These are phyloP conservation scores for Darevskia mixta DNA, from an alignment of 2,797 vertebrate species.

Conservation along the genomic window DNA sequence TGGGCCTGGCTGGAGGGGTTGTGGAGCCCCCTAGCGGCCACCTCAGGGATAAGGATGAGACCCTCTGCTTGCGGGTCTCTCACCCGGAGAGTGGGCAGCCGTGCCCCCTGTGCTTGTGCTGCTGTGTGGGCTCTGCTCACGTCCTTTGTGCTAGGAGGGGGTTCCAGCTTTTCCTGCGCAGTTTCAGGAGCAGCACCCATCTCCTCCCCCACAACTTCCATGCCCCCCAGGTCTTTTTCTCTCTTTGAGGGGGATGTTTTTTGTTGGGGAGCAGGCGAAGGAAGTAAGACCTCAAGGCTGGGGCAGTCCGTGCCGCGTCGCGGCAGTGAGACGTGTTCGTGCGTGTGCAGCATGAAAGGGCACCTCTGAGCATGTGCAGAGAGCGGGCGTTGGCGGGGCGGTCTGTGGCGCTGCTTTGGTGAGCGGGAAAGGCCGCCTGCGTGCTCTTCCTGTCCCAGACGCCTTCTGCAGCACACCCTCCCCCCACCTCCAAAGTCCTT, in stretches of 20 bases:
- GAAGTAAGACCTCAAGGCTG: background rate
- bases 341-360: background rate
- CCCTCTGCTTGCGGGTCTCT: background rate
- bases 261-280: background rate
- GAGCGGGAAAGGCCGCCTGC: no score
- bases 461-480: background rate
- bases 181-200: background rate
- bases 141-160: background rate
- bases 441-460: no score
- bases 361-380: background rate
- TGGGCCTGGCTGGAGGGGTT: background rate
- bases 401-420: no score
- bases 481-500: background rate
- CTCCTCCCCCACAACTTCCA: background rate
- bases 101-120: no score
- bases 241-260: background rate
- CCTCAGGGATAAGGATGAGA: background rate
- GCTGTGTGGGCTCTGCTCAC: no score
- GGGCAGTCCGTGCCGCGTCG: no score
- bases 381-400: no score
- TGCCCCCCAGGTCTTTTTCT: background rate
- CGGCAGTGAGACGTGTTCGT: no score
- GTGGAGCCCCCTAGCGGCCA: background rate
- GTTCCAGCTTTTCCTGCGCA: background rate
- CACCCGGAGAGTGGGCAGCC: background rate